A percentile compares a stretch with the other conserved stretches of the same genome.
phyloP scores from a whole-genome alignment of 2,113 vertebrate genomes.

The Scytalopus superciliaris region DNA sequence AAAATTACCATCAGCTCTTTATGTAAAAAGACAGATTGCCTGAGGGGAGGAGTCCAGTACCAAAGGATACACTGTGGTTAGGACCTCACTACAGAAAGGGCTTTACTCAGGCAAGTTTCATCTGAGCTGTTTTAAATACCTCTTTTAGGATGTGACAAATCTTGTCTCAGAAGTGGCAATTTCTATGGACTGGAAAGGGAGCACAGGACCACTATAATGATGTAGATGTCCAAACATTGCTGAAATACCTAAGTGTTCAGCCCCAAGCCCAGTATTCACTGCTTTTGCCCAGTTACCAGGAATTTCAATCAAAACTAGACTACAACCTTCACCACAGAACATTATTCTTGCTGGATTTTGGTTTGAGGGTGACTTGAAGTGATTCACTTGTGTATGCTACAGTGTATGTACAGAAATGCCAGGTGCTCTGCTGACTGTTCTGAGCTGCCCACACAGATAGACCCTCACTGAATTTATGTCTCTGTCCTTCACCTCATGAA shows the following conservation, averaged over 20 bases:
- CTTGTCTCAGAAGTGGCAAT: neutral
- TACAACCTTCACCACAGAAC: neutral
- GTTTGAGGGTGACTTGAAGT: neutral
- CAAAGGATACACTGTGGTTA: neutral
- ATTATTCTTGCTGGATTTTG: neutral
- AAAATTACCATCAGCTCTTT: neutral
- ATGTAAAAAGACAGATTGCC: neutral
- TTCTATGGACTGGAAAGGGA: neutral
- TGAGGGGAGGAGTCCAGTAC: neutral
- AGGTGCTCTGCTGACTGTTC: neutral
- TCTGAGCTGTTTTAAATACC: neutral
- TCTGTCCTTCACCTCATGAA: neutral
- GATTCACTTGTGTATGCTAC: neutral
- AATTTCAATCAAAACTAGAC: neutral
- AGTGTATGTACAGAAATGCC: neutral
- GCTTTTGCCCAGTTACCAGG: neutral
- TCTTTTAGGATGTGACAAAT: neutral
- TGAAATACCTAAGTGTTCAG: neutral
- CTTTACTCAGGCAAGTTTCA: neutral
- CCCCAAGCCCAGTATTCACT: neutral
- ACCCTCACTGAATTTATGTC: accelerated
- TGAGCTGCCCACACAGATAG: neutral
- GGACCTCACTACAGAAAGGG: neutral
- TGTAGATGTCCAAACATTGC: neutral
- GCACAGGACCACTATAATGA: neutral